These are phyloP conservation scores for Percopsis omiscomaycus DNA, from an alignment of 2,797 vertebrate genomes.

Conservation along the genomic window DNA sequence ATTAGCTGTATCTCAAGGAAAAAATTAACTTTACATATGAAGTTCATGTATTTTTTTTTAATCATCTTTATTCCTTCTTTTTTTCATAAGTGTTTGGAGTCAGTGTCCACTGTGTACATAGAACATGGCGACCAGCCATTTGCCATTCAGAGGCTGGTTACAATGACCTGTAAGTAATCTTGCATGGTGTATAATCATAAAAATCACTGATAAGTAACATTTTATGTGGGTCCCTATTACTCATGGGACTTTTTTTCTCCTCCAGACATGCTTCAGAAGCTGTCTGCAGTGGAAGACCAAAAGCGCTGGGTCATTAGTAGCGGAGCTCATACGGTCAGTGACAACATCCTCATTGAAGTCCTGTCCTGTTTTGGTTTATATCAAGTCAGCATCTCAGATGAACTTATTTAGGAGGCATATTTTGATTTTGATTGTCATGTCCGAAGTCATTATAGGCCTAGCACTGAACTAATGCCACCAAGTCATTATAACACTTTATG, in stretches of 20 bases:
- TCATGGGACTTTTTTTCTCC: conserved; percentile 10
- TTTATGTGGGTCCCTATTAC: not conserved
- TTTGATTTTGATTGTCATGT: no score
- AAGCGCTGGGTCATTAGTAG: conserved; percentile 80
- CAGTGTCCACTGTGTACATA: conserved; percentile 74
- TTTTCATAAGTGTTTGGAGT: conserved; percentile 80
- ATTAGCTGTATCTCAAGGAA: not conserved
- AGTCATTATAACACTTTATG: no score
- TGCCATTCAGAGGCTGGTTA: conserved; percentile 82
- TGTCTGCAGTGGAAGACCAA: conserved; percentile 80
- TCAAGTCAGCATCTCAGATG: not conserved
- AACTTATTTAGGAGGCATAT: no score
- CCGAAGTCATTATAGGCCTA: no score
- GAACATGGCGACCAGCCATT: conserved; percentile 75
- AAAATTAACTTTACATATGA: not conserved
- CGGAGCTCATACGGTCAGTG: conserved; percentile 81
- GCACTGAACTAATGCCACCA: no score
- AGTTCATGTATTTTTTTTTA: not conserved
- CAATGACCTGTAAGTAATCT: conserved; percentile 82
- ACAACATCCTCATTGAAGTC: conserved; percentile 5
- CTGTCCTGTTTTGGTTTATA: conserved; percentile 1
- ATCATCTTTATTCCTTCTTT: not conserved
- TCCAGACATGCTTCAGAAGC: conserved; percentile 89
- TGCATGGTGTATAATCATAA: not conserved
- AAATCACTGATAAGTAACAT: conserved; percentile 4